A percentile compares a stretch with the other conserved stretches of the same genome.
These are phyloP conservation scores for Agrotis clavis DNA, from an alignment of 2,888 invertebrate genomes.

Conservation along the genomic window DNA sequence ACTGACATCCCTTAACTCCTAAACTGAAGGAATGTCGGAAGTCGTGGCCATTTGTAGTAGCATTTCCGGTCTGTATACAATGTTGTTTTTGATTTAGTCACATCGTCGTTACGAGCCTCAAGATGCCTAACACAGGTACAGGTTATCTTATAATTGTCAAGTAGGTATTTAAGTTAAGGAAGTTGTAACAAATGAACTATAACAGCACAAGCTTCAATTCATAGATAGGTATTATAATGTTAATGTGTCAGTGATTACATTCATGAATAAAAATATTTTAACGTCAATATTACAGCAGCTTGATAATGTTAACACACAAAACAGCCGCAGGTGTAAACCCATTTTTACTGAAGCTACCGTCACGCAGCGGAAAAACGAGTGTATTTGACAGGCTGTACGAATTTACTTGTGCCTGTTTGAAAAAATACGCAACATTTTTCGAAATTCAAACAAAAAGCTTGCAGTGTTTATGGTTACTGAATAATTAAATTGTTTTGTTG, in stretches of 20 bases:
- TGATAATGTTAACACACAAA: not conserved
- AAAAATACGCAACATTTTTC: slow-evolving; percentile 22
- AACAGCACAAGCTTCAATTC: no score
- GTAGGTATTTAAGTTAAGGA: no score
- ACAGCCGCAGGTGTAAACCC: not conserved
- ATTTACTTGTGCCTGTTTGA: slow-evolving; percentile 22
- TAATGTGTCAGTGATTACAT: no score
- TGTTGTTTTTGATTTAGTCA: not conserved
- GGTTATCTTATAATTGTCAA: no score
- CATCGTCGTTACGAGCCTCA: no score
- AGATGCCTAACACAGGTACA: no score
- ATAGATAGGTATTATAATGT: no score
- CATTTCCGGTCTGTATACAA: slow-evolving; percentile 30
- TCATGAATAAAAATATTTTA: no score
- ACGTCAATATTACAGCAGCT: no score
- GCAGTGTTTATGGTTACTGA: slow-evolving; percentile 1
- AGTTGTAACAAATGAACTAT: no score
- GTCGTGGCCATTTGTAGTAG: slow-evolving; percentile 7
- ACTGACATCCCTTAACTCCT: no score
- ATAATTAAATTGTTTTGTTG: not conserved
- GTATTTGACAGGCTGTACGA: slow-evolving; percentile 21
- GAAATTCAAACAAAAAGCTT: not conserved
- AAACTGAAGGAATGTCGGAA: slow-evolving; percentile 2
- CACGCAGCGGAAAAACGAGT: slow-evolving; percentile 31
- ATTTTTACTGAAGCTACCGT: slow-evolving; percentile 8